Conservation (phyloP, 2,113 vertebrate genomes). For the Clupea harengus region DNA sequence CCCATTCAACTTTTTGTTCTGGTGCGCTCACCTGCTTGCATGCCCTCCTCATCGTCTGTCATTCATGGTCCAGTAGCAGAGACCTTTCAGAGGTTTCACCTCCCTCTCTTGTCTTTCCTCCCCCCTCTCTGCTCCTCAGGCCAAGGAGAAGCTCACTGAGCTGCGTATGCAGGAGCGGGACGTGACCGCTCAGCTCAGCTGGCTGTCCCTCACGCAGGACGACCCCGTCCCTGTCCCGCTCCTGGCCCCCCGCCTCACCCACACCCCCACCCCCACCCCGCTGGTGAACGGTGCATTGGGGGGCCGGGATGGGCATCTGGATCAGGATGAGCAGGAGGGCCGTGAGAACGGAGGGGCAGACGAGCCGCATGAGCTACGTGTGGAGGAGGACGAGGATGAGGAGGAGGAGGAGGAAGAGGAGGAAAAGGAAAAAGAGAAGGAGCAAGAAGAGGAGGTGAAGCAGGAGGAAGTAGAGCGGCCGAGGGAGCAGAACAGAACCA, state of each 20-base stretch:
- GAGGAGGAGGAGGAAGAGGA: constrained; percentile 42
- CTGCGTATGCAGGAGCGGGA: constrained; percentile 81
- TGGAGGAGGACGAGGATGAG: constrained; percentile 44
- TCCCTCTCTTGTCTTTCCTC: neutral
- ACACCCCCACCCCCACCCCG: neutral
- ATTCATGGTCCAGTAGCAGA: neutral
- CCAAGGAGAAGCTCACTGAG: constrained; percentile 83
- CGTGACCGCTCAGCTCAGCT: constrained; percentile 77
- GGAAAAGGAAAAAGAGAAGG: constrained; percentile 45
- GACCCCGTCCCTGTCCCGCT: constrained; percentile 75
- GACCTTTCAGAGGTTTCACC: neutral
- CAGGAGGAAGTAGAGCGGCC: constrained; percentile 38
- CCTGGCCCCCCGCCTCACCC: constrained; percentile 66
- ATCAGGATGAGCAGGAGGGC: constrained; percentile 52
- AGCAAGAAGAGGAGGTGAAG: constrained; percentile 55
- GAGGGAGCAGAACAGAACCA: neutral
- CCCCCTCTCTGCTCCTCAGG: constrained; percentile 61
- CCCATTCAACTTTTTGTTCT: neutral
- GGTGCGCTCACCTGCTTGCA: neutral
- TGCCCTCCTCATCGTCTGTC: neutral
- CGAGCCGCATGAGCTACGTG: constrained; percentile 39
- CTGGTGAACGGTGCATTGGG: neutral
- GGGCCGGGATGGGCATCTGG: constrained; percentile 43
- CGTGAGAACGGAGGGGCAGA: constrained; percentile 45
- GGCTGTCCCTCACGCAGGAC: constrained; percentile 78